Conservation (phyloP, 2,888 invertebrate genomes). For the Hypselothyrea guttata region DNA sequence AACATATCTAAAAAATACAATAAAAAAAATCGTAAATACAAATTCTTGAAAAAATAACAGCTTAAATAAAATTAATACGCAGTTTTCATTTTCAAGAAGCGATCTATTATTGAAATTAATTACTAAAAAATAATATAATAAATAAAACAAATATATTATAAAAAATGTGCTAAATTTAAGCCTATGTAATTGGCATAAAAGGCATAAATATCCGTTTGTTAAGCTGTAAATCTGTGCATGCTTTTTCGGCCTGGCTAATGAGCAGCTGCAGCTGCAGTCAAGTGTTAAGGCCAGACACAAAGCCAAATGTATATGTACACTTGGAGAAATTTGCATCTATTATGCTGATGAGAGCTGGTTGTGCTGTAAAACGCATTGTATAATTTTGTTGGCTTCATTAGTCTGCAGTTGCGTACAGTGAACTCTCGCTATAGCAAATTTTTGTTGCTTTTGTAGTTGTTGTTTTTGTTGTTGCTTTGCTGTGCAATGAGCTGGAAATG, state of each 20-base stretch:
- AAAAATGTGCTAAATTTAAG: too few relatives aligned
- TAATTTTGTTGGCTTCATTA: slow-evolving; percentile 58
- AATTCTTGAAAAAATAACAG: too few relatives aligned
- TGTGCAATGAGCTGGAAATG: slow-evolving; percentile 72
- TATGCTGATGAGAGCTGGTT: slow-evolving; percentile 27
- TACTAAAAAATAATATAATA: too few relatives aligned
- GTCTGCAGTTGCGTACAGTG: slow-evolving; percentile 27
- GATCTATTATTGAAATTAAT: too few relatives aligned
- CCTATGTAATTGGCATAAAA: too few relatives aligned
- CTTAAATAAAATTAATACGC: too few relatives aligned
- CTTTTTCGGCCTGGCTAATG: slow-evolving; percentile 26
- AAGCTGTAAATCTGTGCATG: slow-evolving; percentile 3
- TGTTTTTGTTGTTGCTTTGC: slow-evolving; percentile 42
- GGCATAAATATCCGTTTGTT: not conserved
- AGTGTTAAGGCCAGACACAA: slow-evolving; percentile 40
- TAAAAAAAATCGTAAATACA: too few relatives aligned
- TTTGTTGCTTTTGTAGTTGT: slow-evolving; percentile 11
- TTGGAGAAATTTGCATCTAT: slow-evolving; percentile 53
- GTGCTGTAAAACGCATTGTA: slow-evolving; percentile 9
- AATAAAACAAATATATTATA: too few relatives aligned
- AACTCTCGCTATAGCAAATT: not conserved
- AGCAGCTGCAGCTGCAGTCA: slow-evolving; percentile 46
- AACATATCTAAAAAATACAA: too few relatives aligned
- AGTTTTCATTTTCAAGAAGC: too few relatives aligned
- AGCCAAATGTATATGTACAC: not conserved